phyloP scores from a whole-genome alignment of 1,140 invertebrate genomes.

The Ostrea denselamellosa region DNA sequence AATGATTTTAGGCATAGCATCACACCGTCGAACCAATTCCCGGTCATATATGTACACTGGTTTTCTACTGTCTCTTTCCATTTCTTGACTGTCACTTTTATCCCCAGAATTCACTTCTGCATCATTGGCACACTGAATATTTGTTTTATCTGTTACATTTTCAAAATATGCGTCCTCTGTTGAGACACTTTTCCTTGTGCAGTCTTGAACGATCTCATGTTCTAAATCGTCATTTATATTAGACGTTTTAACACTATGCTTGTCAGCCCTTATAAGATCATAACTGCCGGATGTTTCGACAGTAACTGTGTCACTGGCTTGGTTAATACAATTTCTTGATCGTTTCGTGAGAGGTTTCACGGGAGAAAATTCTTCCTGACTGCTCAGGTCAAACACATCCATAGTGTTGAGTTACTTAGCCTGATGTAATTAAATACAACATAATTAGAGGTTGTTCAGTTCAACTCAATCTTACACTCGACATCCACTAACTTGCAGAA shows the following conservation, averaged over 20 bases:
- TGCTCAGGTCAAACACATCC: not conserved
- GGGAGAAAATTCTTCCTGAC: constrained; percentile 10
- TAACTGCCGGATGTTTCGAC: no score
- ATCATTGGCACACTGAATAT: not conserved
- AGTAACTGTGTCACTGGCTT: not conserved
- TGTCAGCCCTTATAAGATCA: no score
- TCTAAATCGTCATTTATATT: no score
- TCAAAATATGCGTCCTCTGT: not conserved
- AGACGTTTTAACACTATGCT: not conserved
- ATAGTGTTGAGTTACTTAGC: not conserved
- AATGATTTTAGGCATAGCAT: constrained; percentile 65
- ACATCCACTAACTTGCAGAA: no score
- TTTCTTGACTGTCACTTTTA: not conserved
- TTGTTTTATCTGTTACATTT: not conserved
- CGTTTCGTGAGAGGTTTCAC: not conserved
- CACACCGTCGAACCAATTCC: constrained; percentile 60
- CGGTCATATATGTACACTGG: constrained; percentile 65
- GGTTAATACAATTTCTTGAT: not conserved
- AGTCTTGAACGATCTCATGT: not conserved
- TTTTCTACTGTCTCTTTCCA: constrained; percentile 40
- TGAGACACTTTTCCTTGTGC: not conserved
- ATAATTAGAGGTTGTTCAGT: no score
- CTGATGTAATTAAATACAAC: no score
- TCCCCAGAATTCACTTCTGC: not conserved
- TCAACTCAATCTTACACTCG: no score